Base-by-base conservation (phyloP, 2,797 vertebrate species). In the Pipistrellus pygmaeus region DNA sequence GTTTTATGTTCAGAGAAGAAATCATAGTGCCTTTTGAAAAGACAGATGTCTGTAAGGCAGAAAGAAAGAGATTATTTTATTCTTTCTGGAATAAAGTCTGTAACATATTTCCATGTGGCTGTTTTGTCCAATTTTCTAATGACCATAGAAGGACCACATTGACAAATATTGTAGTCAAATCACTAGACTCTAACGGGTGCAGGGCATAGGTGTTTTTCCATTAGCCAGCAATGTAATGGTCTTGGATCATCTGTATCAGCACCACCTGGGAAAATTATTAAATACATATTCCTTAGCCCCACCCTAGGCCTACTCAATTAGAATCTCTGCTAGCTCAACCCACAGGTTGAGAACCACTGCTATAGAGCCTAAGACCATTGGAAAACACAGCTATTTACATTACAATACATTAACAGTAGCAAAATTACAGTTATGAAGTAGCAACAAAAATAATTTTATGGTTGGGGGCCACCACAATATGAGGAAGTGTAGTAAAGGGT, bases 1-100 rank as follows among this genome's bases (percentile, higher is more conserved):
- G 21, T 60, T 89, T 96, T 76, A 53, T 83, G 78, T 90, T 89
- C 51, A 85, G 55, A 91, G 14, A 66, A 32, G 18, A 90, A 44
- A 66, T 80, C n/a, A 21, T 9, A 48, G 66, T 68, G 53, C 1
- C 18, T 86, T 18, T 89, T 51, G 27, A 95, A 30, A 88, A 68
- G 9, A 25, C 23, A 76, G 35, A 10, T 95, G 8, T 85, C 38
- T 53, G 12, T 86, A 81, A 46, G 15, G 12, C 5, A 55, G 17
- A 88, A 23, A 44, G 17, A 75, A 82, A 75, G 44, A 35, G 1
- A 72, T 21, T 68, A 32, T 85, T 73, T 75, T 3, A 15, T 44
- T 73, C 35, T 76, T 77, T 72, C 71, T 32, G 5, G 25, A 51
- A 82, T 6, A 85, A 41, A 48, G 35, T 71, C 35, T 38, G 1